Conservation (phyloP, 2,113 vertebrate genomes). For the Anoura caudifer region DNA sequence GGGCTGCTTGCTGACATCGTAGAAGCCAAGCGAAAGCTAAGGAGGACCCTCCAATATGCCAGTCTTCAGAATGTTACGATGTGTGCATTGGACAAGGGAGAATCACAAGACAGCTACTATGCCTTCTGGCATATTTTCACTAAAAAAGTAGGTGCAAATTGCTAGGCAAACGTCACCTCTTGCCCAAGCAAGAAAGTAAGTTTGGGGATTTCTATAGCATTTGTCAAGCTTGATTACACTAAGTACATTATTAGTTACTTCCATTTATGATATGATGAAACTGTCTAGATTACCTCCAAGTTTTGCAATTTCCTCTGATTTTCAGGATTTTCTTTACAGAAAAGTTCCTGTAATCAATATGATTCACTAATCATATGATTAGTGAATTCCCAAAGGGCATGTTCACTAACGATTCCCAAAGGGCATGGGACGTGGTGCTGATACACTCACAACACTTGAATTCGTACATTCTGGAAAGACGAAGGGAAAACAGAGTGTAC, state of each 20-base stretch:
- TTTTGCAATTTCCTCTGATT: not conserved
- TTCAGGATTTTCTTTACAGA: not conserved
- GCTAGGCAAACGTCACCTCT: not conserved
- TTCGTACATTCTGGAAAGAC: constrained; percentile 3
- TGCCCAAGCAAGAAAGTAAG: not conserved
- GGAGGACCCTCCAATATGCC: not conserved
- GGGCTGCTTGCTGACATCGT: not conserved
- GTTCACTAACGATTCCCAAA: not conserved
- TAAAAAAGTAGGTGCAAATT: not conserved
- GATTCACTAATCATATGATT: too few species aligned
- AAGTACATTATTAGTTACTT: not conserved
- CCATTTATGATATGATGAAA: not conserved
- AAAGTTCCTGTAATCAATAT: not conserved
- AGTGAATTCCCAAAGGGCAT: not conserved
- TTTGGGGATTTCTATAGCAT: not conserved
- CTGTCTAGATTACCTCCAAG: not conserved
- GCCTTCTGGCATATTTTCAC: not conserved
- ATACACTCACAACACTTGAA: not conserved
- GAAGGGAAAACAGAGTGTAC: not conserved
- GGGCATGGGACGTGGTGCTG: not conserved
- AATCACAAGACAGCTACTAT: not conserved
- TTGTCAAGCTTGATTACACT: not conserved
- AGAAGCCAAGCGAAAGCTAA: not conserved
- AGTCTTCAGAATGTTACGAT: not conserved
- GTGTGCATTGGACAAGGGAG: not conserved